phyloP scores from a whole-genome alignment of 2,113 vertebrate genomes.

The Chloropsis hardwickii region DNA sequence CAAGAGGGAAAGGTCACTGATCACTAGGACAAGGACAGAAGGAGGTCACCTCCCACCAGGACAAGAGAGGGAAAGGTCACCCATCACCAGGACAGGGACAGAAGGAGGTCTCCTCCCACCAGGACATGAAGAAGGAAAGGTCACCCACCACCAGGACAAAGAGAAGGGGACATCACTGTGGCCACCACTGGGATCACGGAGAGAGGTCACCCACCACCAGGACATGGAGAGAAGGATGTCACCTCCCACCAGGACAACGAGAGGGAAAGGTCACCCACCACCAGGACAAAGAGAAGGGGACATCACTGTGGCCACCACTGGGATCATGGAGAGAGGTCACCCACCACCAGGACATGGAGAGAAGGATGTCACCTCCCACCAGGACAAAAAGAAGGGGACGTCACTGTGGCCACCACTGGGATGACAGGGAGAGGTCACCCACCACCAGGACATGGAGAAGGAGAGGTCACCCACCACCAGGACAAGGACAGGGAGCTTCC shows the following conservation, averaged over 20 bases:
- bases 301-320: not conserved
- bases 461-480: not conserved
- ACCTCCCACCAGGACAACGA: no score
- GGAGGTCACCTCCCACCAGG: fast-evolving
- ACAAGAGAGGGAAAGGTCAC: no score
- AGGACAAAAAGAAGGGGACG: not conserved
- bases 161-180: not conserved
- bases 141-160: not conserved
- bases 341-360: fast-evolving
- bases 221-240: not conserved
- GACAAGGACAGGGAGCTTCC: not conserved
- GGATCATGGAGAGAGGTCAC: not conserved
- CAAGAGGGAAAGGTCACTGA: not conserved
- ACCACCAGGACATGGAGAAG: fast-evolving
- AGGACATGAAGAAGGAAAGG: not conserved
- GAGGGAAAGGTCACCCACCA: not conserved
- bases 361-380: not conserved
- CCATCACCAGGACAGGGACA: fast-evolving
- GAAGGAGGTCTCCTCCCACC: no score
- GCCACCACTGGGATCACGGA: no score
- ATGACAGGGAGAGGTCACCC: not conserved
- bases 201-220: not conserved
- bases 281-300: fast-evolving
- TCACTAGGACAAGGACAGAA: fast-evolving
- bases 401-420: not conserved